A percentile compares a stretch with the other conserved stretches of the same genome.
Evolutionary conservation across 1,140 invertebrate species (phyloP).

Genomic region (Marisa cornuarietis): DNA sequence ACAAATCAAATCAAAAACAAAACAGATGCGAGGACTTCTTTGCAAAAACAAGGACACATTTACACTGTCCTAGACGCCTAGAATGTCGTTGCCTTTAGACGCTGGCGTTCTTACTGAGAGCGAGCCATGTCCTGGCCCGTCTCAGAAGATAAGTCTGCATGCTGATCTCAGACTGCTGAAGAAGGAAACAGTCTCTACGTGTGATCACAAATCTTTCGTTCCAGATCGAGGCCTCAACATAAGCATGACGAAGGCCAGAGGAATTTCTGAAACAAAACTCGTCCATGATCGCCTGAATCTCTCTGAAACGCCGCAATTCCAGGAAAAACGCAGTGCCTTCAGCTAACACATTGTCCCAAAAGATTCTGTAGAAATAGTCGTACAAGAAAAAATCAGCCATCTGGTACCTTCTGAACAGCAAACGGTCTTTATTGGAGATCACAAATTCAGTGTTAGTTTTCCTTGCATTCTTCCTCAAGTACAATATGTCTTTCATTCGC

Average conservation of each 20-base stretch:
- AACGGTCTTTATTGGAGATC: slow-evolving; percentile 14
- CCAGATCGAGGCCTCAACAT: slow-evolving; percentile 26
- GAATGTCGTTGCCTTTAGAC: no score
- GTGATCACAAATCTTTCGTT: slow-evolving; percentile 34
- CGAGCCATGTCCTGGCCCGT: neutral
- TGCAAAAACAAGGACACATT: no score
- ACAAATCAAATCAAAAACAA: no score
- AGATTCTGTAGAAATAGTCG: slow-evolving; percentile 32
- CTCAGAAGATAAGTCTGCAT: slow-evolving; percentile 12
- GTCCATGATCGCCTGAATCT: slow-evolving; percentile 16
- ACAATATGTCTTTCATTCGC: slow-evolving; percentile 65
- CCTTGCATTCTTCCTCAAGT: slow-evolving; percentile 31
- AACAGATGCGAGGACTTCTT: no score
- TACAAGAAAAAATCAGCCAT: slow-evolving; percentile 40
- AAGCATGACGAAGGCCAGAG: neutral
- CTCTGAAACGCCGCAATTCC: slow-evolving; percentile 34
- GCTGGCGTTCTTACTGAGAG: no score
- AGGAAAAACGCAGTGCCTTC: slow-evolving; percentile 28
- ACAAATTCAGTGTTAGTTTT: neutral
- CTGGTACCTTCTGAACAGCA: slow-evolving; percentile 18
- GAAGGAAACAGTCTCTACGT: slow-evolving; percentile 31
- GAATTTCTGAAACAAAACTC: slow-evolving; percentile 28
- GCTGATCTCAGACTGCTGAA: slow-evolving; percentile 32
- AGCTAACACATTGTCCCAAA: slow-evolving; percentile 23
- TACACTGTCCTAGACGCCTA: no score